Conservation (phyloP, 2,888 invertebrate genomes). For the Melieria picta region DNA sequence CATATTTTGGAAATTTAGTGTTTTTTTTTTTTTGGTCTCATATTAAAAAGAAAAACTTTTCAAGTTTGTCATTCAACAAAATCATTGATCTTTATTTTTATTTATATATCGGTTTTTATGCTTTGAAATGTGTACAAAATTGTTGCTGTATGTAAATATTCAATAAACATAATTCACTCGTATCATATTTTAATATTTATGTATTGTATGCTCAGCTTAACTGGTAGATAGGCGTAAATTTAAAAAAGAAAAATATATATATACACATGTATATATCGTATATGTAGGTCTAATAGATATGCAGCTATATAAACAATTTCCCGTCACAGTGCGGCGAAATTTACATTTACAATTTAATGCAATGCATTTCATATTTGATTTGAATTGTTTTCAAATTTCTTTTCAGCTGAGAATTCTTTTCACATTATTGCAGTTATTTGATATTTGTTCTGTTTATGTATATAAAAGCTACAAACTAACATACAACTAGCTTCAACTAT, state of each 20-base stretch:
- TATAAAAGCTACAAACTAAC: no score
- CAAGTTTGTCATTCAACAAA: conserved; percentile 52
- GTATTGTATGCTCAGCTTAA: neutral
- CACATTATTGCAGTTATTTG: no score
- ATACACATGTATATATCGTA: neutral
- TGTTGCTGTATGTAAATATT: conserved; percentile 16
- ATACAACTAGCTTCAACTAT: no score
- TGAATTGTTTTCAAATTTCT: no score
- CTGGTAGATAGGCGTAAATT: neutral
- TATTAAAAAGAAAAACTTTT: conserved; percentile 31
- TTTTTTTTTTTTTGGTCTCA: conserved; percentile 17
- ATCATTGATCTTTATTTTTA: conserved; percentile 63
- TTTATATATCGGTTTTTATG: conserved; percentile 44
- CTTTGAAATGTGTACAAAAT: conserved; percentile 31
- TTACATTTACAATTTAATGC: no score
- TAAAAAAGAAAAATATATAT: neutral
- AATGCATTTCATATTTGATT: no score
- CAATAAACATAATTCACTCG: conserved; percentile 20
- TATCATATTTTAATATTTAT: neutral
- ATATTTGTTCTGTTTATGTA: no score
- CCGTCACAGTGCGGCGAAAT: no score
- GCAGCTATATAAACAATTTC: no score
- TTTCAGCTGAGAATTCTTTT: no score
- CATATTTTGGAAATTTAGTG: neutral
- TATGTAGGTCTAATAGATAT: neutral